These are phyloP conservation scores for Lycocorax pyrrhopterus DNA, from an alignment of 2,113 vertebrate genomes.

Conservation along the genomic window DNA sequence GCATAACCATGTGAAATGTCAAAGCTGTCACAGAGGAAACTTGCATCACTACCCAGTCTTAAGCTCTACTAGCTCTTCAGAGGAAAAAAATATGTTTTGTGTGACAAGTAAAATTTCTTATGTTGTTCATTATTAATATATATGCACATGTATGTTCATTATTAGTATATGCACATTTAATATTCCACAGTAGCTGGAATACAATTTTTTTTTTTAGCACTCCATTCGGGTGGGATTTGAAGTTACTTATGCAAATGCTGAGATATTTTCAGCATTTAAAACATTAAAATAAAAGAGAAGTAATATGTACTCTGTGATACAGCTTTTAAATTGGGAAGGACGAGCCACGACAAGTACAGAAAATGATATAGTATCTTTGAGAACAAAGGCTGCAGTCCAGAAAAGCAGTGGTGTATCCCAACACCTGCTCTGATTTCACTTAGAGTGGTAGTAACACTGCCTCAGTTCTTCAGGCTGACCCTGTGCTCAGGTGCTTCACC, in stretches of 20 bases:
- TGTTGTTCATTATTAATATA: background rate
- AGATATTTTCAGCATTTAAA: background rate
- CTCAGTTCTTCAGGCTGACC: background rate
- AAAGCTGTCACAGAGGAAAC: background rate
- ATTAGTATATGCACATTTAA: background rate
- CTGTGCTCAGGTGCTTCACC: background rate
- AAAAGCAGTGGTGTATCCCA: background rate
- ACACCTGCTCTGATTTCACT: background rate
- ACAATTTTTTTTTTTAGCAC: background rate
- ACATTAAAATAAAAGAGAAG: background rate
- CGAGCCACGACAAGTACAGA: rapidly evolving
- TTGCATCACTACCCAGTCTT: background rate
- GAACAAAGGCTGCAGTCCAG: background rate
- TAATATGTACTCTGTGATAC: background rate
- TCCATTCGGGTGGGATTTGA: background rate
- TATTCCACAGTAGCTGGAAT: background rate
- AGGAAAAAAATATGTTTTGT: rapidly evolving
- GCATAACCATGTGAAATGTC: background rate
- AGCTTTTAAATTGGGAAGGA: background rate
- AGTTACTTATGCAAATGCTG: background rate
- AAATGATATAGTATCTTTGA: background rate
- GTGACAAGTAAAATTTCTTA: background rate
- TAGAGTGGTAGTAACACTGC: background rate
- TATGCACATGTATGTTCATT: background rate
- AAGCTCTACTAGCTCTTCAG: background rate